phyloP scores from a whole-genome alignment of 2,888 invertebrate genomes.

The Biston stratarius region DNA sequence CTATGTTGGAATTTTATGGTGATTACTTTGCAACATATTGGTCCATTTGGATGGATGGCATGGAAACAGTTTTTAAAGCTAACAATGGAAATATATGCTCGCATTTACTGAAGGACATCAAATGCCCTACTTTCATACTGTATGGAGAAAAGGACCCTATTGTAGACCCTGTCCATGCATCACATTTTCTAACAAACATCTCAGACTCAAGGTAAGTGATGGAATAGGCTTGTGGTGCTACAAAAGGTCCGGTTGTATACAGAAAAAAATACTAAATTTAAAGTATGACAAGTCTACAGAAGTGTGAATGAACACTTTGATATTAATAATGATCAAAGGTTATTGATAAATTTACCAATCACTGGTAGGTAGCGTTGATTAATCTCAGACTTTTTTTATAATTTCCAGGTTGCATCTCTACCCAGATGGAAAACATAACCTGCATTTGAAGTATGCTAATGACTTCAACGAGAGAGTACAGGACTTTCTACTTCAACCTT shows the following conservation, averaged over 20 bases:
- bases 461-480: constrained; percentile 91
- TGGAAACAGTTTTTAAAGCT: constrained; percentile 83
- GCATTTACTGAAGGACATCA: constrained; percentile 86
- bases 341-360: too few species aligned
- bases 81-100: constrained; percentile 91
- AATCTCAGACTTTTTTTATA: not conserved
- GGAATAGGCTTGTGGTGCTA: too few species aligned
- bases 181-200: constrained; percentile 90
- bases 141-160: constrained; percentile 94
- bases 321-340: too few species aligned
- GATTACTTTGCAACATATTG: constrained; percentile 89
- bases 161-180: constrained; percentile 89
- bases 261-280: too few species aligned
- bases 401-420: constrained; percentile 23
- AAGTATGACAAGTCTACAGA: too few species aligned
- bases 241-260: too few species aligned
- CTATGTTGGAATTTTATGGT: constrained; percentile 91
- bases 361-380: too few species aligned
- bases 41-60: constrained; percentile 91
- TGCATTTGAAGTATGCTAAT: constrained; percentile 90
- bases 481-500: constrained; percentile 82
- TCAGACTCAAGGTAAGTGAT: constrained; percentile 85
- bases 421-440: constrained; percentile 78
- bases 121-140: constrained; percentile 92
- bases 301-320: too few species aligned